Conservation (phyloP, 2,888 invertebrate species). For the Eristalis intricaria region DNA sequence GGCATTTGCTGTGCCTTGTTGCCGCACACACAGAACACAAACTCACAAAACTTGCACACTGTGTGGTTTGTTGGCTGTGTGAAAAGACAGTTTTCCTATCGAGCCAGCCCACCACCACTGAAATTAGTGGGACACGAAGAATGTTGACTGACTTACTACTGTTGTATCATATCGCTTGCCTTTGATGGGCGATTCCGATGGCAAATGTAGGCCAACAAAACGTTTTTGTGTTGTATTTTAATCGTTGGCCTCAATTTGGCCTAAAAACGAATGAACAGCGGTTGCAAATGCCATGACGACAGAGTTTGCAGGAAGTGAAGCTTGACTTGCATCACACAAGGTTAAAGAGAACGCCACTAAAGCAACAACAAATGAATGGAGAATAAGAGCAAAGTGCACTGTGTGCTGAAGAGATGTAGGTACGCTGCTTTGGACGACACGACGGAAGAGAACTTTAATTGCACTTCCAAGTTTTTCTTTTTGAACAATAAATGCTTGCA, state of each 20-base stretch:
- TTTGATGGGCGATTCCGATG: conserved; percentile 16
- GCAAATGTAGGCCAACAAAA: conserved; percentile 69
- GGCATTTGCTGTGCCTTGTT: not conserved
- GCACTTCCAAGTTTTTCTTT: conserved; percentile 15
- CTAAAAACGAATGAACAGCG: conserved; percentile 47
- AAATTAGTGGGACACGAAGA: conserved; percentile 30
- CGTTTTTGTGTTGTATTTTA: conserved; percentile 52
- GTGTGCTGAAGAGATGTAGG: conserved; percentile 12
- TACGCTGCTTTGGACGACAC: conserved; percentile 10
- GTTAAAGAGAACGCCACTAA: conserved; percentile 54
- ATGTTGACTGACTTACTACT: conserved; percentile 55
- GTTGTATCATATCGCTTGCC: not conserved
- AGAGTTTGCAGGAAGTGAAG: conserved; percentile 67
- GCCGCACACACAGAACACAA: not conserved
- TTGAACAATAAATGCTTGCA: conserved; percentile 1
- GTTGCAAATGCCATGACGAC: conserved; percentile 30
- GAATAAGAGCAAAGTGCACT: conserved; percentile 31
- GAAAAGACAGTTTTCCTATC: conserved; percentile 48
- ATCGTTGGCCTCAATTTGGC: conserved; percentile 64
- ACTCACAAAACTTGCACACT: not conserved
- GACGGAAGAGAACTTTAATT: conserved; percentile 64
- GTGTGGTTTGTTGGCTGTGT: not conserved
- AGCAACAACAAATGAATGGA: not conserved
- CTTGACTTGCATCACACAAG: conserved; percentile 58
- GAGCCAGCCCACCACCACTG: conserved; percentile 33